phyloP scores from a whole-genome alignment of 2,113 vertebrate species.

The Halichoeres trimaculatus region DNA sequence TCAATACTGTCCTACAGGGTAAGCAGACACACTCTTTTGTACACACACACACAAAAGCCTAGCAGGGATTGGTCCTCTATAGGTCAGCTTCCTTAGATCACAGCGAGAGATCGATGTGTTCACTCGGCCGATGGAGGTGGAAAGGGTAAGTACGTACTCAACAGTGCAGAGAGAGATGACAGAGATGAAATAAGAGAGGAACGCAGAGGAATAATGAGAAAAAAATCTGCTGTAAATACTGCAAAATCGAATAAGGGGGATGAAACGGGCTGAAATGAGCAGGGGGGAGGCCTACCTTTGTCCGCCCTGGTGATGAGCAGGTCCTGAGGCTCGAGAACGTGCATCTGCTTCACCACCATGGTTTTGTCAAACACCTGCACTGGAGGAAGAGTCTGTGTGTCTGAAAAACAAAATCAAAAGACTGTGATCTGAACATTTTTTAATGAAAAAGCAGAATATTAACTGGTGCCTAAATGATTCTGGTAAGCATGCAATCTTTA shows the following conservation, averaged over 20 bases:
- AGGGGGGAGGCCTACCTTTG: constrained; percentile 87
- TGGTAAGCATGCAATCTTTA: too few relatives aligned
- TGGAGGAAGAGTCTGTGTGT: constrained; percentile 80
- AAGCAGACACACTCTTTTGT: constrained; percentile 25
- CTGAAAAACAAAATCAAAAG: constrained; percentile 76
- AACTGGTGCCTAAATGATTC: too few relatives aligned
- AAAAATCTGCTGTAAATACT: constrained; percentile 21
- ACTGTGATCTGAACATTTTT: not conserved
- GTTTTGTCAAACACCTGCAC: constrained; percentile 95
- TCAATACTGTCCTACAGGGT: constrained; percentile 21
- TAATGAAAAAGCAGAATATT: not conserved
- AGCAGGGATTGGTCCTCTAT: constrained; percentile 35
- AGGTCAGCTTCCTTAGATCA: constrained; percentile 60
- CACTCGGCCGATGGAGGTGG: constrained; percentile 30
- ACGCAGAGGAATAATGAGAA: constrained; percentile 23
- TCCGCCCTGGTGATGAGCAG: constrained; percentile 92
- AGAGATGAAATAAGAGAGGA: constrained; percentile 25
- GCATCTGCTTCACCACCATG: constrained; percentile 94
- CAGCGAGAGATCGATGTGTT: constrained; percentile 58
- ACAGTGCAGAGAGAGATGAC: constrained; percentile 31
- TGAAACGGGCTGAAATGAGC: too few relatives aligned
- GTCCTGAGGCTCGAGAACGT: constrained; percentile 94
- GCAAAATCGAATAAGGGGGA: too few relatives aligned
- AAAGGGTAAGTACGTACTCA: constrained; percentile 36
- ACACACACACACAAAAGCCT: not conserved